phyloP scores from a whole-genome alignment of 2,113 vertebrate genomes.

The Mobula birostris region DNA sequence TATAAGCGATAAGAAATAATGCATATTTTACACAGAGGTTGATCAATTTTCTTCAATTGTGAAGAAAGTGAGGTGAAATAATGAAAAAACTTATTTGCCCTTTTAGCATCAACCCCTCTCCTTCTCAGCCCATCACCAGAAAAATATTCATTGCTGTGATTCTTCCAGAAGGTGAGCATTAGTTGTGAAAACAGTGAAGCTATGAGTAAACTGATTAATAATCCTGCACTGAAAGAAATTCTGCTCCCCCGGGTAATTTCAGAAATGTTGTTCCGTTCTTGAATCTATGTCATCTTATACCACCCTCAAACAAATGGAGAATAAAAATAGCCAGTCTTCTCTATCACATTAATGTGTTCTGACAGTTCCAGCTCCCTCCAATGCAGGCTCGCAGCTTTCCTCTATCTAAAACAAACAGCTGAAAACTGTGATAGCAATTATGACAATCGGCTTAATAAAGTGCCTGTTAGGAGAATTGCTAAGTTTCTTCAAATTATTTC shows the following conservation, averaged over 20 bases:
- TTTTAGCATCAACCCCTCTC: no score
- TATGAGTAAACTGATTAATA: not conserved
- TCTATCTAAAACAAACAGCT: conserved; percentile 25
- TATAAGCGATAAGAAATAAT: not conserved
- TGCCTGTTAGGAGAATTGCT: not conserved
- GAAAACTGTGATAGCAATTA: conserved; percentile 36
- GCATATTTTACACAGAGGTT: not conserved
- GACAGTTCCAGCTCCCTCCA: conserved; percentile 31
- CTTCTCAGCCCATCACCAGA: not conserved
- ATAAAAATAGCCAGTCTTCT: conserved; percentile 12
- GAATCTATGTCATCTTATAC: conserved; percentile 7
- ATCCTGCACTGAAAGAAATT: not conserved
- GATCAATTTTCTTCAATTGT: not conserved
- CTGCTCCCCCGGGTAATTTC: not conserved
- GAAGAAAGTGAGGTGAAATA: no score
- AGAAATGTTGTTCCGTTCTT: not conserved
- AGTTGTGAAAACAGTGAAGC: not conserved
- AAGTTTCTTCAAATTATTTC: not conserved
- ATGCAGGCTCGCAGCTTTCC: conserved; percentile 30
- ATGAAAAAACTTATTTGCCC: no score
- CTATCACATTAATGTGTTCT: conserved; percentile 1
- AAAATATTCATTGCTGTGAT: not conserved
- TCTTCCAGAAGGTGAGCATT: not conserved
- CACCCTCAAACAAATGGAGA: conserved; percentile 12
- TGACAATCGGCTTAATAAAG: conserved; percentile 36